These are phyloP conservation scores for Montipora efflorescens DNA, from an alignment of 64 coral and sea anemone species.

Conservation along the genomic window DNA sequence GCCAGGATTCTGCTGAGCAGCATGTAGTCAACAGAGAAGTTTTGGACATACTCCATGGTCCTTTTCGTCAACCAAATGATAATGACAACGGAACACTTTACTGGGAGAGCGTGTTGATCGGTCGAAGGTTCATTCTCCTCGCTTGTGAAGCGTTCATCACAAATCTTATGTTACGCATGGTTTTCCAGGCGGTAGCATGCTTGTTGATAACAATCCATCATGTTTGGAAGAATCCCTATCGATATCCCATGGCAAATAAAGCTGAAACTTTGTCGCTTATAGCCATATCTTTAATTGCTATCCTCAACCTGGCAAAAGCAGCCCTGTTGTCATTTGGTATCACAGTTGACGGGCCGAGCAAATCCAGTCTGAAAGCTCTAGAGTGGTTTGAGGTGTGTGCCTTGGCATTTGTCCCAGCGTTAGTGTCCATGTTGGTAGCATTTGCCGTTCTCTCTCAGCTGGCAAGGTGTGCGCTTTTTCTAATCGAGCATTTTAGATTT, in stretches of 20 bases:
- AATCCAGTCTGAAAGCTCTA: too few relatives aligned
- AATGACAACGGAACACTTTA: constrained; percentile 49
- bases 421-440: too few relatives aligned
- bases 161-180: constrained; percentile 45
- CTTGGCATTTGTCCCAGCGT: too few relatives aligned
- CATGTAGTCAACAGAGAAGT: too few relatives aligned
- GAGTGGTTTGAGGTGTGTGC: too few relatives aligned
- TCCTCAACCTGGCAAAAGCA: constrained; percentile 27
- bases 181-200: constrained; percentile 46
- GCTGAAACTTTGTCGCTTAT: constrained; percentile 67
- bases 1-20: neutral
- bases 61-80: neutral
- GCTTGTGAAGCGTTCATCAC: constrained; percentile 61
- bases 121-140: constrained; percentile 71
- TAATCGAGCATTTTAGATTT: neutral
- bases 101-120: constrained; percentile 93
- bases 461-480: neutral
- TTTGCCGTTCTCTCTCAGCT: constrained; percentile 32
- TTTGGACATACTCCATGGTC: constrained; percentile 49
- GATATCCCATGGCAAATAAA: constrained; percentile 45
- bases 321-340: too few relatives aligned
- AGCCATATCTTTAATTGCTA: constrained; percentile 52
- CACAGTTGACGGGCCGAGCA: too few relatives aligned
- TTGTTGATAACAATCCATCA: constrained; percentile 71
- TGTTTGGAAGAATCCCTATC: constrained; percentile 55